Evolutionary conservation across 2,797 vertebrate genomes (phyloP), one percentile per base, ranked within the genome.

Genomic region (Fistularia commersonii): DNA sequence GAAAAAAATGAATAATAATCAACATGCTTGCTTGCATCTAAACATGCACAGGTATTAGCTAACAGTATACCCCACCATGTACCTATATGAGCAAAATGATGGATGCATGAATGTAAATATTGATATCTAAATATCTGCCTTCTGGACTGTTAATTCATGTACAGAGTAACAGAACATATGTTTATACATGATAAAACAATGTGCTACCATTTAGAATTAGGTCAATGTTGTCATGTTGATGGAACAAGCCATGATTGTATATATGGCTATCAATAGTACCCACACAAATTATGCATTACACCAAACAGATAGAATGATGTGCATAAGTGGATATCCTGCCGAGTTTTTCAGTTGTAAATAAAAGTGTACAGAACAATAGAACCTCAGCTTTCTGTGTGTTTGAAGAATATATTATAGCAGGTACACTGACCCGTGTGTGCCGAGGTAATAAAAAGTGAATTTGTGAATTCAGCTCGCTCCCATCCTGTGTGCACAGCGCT

Each of bases 261-360:
- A 91, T 89, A 91, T 85, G 85, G 86, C 89, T 88, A 90, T 90
- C 89, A 87, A 86, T 92, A 87, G 84, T 90, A 88, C 83, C 86
- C 85, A 85, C 88, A 90, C 48, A 41, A 88, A 86, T 91, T 90
- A 80, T 91, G 88, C 91, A 89, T 89, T 86, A 81, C 89, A 91
- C 88, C 89, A 91, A 92, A 92, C 90, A 54, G 70, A 81, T 76
- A 78, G 67, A 63, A 67, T 75, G 83, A 87, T 86, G 89, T 89
- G 86, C 90, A 90, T 87, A 80, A 84, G 88, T 86, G 90, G 81
- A 89, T 90, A 89, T 85, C 41, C 88, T 90, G 90, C 90, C 89
- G 90, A 89, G 88, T 92, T 96, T 94, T 94, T 94, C 95, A 90
- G 85, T 94, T 96, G 93, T 94, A 93, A 97, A 97, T 98, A 96